phyloP scores from a whole-genome alignment of 2,888 invertebrate genomes.

The Conchocele bisecta region DNA sequence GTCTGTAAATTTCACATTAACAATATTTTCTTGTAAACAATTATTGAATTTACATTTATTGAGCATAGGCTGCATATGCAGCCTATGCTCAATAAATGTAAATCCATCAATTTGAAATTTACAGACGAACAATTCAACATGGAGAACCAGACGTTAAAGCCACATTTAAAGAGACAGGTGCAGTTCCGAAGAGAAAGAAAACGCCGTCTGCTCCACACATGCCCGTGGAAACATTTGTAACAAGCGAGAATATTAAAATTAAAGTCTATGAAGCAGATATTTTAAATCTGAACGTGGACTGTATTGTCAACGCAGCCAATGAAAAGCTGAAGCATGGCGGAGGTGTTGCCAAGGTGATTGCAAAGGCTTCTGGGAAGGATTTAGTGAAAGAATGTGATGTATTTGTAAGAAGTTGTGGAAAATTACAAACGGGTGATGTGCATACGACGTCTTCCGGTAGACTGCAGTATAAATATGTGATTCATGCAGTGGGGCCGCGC shows the following conservation, averaged over 20 bases:
- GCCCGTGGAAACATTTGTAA: slow-evolving; percentile 3
- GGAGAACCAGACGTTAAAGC: too few species aligned
- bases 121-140: too few species aligned
- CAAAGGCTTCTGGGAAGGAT: slow-evolving; percentile 45
- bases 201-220: too few species aligned
- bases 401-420: slow-evolving; percentile 7
- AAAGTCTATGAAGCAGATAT: slow-evolving; percentile 48
- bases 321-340: slow-evolving; percentile 41
- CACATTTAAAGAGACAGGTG: too few species aligned
- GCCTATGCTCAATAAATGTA: too few species aligned
- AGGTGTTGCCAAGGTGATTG: slow-evolving; percentile 54
- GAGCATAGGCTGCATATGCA: too few species aligned
- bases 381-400: slow-evolving; percentile 39
- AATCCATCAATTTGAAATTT: too few species aligned
- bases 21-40: too few species aligned
- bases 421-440: not conserved
- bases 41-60: too few species aligned
- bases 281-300: slow-evolving; percentile 37
- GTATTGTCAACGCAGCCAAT: slow-evolving; percentile 62
- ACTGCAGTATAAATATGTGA: slow-evolving; percentile 35
- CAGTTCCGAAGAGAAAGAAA: too few species aligned
- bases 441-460: slow-evolving; percentile 32
- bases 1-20: too few species aligned
- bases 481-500: slow-evolving; percentile 53
- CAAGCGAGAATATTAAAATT: slow-evolving; percentile 13